Percentiles rank a stretch among this genome's conserved stretches.
phyloP scores from a whole-genome alignment of 2,888 invertebrate species.

The Platycheirus albimanus region DNA sequence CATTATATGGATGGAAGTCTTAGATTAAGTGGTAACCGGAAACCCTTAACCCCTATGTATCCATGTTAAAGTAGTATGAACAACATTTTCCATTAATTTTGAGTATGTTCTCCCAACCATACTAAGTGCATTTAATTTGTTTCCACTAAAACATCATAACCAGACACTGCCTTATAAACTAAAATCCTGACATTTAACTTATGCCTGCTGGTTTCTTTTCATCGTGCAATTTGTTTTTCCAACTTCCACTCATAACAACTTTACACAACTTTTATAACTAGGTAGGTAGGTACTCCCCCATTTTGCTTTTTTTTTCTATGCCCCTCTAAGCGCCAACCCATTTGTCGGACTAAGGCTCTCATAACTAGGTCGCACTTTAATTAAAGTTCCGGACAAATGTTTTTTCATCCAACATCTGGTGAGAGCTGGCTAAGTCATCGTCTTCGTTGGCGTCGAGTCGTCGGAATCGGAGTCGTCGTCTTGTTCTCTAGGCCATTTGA shows the following conservation, averaged over 20 bases:
- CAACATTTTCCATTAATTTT: too few relatives aligned
- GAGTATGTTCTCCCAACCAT: too few relatives aligned
- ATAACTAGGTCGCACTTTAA: slow-evolving; percentile 46
- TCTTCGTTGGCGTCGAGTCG: not conserved
- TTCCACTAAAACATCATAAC: not conserved
- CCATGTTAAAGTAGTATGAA: too few relatives aligned
- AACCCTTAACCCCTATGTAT: too few relatives aligned
- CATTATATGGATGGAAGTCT: too few relatives aligned
- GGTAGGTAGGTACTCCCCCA: too few relatives aligned
- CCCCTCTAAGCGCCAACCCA: not conserved
- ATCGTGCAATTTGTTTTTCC: not conserved
- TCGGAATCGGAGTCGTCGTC: not conserved
- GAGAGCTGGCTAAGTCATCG: not conserved
- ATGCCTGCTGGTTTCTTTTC: not conserved
- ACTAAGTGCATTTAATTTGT: too few relatives aligned
- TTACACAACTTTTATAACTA: not conserved
- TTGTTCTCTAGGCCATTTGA: not conserved
- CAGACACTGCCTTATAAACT: not conserved
- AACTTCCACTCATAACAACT: not conserved
- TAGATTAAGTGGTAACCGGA: too few relatives aligned
- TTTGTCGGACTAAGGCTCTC: slow-evolving; percentile 18
- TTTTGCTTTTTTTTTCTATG: not conserved
- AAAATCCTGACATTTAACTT: not conserved
- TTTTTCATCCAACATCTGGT: slow-evolving; percentile 3
- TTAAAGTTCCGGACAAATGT: slow-evolving; percentile 38